Conservation (phyloP, 1,140 invertebrate genomes). For the Tetragnatha versicolor region DNA sequence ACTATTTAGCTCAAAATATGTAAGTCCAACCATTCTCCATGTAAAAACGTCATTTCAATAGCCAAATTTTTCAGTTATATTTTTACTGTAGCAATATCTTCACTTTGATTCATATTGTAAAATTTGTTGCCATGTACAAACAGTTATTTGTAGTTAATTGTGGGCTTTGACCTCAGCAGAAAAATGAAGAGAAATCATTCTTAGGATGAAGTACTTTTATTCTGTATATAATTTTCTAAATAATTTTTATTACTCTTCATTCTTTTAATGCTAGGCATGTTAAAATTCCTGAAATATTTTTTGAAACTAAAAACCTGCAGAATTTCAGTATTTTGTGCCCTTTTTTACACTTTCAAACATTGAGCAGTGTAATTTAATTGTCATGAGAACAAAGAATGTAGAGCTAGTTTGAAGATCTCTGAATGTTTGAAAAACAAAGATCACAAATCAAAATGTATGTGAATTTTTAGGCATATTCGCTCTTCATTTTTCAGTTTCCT, state of each 20-base stretch:
- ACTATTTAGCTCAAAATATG: constrained; percentile 24
- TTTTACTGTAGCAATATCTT: too few relatives aligned
- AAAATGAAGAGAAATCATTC: constrained; percentile 47
- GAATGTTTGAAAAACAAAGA: constrained; percentile 22
- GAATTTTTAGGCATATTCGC: constrained; percentile 25
- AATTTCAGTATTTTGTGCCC: too few relatives aligned
- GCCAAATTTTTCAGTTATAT: too few relatives aligned
- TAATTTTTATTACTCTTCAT: too few relatives aligned
- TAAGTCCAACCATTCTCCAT: constrained; percentile 31
- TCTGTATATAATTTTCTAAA: neutral
- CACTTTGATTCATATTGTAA: too few relatives aligned
- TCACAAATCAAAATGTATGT: constrained; percentile 45
- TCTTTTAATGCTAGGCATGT: too few relatives aligned
- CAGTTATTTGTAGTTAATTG: constrained; percentile 48
- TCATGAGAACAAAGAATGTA: neutral
- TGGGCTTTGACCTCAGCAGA: constrained; percentile 42
- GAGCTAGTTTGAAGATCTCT: neutral
- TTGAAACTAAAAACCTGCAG: too few relatives aligned
- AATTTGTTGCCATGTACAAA: constrained; percentile 46
- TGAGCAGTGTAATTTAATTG: neutral
- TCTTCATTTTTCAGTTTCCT: constrained; percentile 55
- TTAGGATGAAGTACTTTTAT: constrained; percentile 1
- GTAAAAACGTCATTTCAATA: constrained; percentile 40
- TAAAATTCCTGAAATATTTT: neutral
- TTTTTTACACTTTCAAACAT: neutral